A percentile compares a stretch with the other conserved stretches of the same genome.
phyloP scores from a whole-genome alignment of 1,140 invertebrate genomes.

The Andrena cerasifolii region DNA sequence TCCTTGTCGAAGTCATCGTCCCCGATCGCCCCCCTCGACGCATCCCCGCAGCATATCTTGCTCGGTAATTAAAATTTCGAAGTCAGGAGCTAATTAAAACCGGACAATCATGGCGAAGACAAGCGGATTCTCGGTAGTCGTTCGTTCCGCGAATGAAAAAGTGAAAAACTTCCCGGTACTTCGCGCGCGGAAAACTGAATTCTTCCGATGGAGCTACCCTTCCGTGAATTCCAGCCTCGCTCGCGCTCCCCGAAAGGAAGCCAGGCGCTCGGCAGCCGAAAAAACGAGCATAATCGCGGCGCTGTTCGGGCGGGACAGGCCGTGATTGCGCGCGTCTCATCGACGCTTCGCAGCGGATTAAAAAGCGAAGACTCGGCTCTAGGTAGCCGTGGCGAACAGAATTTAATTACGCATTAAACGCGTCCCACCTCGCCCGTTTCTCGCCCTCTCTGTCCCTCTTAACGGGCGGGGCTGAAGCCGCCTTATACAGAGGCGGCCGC shows the following conservation, averaged over 20 bases:
- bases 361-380: conserved; percentile 35
- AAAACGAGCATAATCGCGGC: background rate
- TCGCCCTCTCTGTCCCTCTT: conserved; percentile 22
- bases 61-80: conserved; percentile 7
- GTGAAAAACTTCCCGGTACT: background rate
- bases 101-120: background rate
- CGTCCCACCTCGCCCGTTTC: background rate
- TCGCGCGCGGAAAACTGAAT: background rate
- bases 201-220: background rate
- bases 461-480: too few relatives aligned
- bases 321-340: background rate
- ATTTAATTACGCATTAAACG: conserved; percentile 61
- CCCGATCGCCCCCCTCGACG: background rate
- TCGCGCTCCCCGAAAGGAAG: background rate
- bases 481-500: background rate
- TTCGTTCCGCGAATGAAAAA: background rate
- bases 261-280: background rate
- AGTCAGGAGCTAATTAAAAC: background rate
- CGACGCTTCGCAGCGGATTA: conserved; percentile 31
- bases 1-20: background rate
- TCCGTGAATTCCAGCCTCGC: background rate
- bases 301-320: too few relatives aligned
- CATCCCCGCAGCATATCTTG: background rate
- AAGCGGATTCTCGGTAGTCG: background rate
- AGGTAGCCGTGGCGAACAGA: conserved; percentile 27